Evolutionary conservation across 1,140 invertebrate genomes (phyloP), one percentile per base, ranked within the genome.

Genomic region (Halesus radiatus): DNA sequence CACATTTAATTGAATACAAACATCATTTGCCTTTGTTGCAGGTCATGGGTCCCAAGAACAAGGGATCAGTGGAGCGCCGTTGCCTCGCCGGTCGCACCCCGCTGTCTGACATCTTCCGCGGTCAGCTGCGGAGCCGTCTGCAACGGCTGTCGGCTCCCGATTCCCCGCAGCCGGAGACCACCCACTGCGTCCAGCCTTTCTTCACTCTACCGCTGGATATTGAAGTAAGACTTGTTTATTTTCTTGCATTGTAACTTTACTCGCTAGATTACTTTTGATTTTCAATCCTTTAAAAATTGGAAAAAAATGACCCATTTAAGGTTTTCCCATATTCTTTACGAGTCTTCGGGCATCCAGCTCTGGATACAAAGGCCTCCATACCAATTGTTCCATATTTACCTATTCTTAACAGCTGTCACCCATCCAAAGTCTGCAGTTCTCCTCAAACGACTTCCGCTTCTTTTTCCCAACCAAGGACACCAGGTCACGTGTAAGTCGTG

Each of bases 141-240:
- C 93, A 94, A 77, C 92, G 96, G 80, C 93, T 94, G 80, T 91
- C 93, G 86, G 90, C 91, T 78, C 94, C 93, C 66, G 76, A 78
- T 26, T 37, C 75, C 4, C 60, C 75, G 3, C 53, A 62, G 18
- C 64, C 81, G 1, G 81, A 82, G 18, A 90, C 93, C 62, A 95
- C 95, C 2, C 93, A 95, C 85, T 94, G 94, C 84, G 93, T 98
- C 77, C 95, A 98, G 87, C 97, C 97, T 3, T 99, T 98, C 88
- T 98, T 98, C 86, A 97, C 97, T 3, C 89, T 98, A 15, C 96
- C 97, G 86, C 91, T 99, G 50, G 97, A 98, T 85, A 98, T 98
- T 84, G 96, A 98, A 91, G 97, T 97, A 88, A 87, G 83, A 45
- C 58, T 74, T 58, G 56, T 58, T 29, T 62, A 80, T 66, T 58